These are phyloP conservation scores for Hofmannophila pseudospretella DNA, from an alignment of 2,888 invertebrate species.

Conservation along the genomic window DNA sequence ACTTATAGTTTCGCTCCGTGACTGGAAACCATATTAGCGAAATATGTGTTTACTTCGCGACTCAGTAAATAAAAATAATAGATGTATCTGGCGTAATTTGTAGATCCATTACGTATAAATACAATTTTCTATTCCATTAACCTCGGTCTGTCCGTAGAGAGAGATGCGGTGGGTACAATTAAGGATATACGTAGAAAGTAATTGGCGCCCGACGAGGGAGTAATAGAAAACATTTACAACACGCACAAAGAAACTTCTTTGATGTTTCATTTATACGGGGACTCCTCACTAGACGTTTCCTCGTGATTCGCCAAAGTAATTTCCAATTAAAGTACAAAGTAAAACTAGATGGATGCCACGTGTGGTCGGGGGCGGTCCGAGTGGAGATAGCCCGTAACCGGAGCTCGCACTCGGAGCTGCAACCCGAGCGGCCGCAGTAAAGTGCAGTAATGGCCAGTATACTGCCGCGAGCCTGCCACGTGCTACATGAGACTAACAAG, in stretches of 20 bases:
- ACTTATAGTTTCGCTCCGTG: conserved; percentile 19
- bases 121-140: no score
- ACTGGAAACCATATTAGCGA: conserved; percentile 14
- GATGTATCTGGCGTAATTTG: neutral
- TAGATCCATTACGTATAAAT: no score
- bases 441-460: conserved; percentile 7
- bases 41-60: conserved; percentile 8
- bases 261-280: no score
- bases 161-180: no score
- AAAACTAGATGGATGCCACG: neutral
- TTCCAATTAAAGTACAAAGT: conserved; percentile 3
- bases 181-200: neutral
- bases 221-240: no score
- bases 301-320: neutral
- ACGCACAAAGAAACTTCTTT: no score
- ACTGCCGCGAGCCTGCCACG: neutral
- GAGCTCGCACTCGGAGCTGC: neutral
- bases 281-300: no score
- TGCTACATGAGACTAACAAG: conserved; percentile 1
- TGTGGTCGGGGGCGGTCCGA: neutral
- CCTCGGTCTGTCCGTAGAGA: no score
- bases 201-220: conserved; percentile 6
- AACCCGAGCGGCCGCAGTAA: neutral
- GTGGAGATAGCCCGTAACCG: neutral
- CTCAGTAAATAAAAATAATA: conserved; percentile 5